phyloP scores from a whole-genome alignment of 2,888 invertebrate species.

The Hymenopus coronatus region DNA sequence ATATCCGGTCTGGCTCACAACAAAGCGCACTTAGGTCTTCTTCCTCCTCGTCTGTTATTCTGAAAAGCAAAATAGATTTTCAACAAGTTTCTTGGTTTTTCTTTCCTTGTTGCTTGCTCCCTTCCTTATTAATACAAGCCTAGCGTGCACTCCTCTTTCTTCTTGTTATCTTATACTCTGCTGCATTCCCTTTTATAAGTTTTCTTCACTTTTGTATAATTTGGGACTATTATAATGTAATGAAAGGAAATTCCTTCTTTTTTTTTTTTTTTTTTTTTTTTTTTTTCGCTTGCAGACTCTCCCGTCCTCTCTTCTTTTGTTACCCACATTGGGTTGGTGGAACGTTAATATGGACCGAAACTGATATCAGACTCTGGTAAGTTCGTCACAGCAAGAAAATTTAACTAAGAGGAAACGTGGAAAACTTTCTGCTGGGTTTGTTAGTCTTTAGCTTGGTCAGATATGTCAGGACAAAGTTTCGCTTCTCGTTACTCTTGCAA shows the following conservation, averaged over 20 bases:
- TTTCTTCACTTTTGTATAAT: conserved; percentile 17
- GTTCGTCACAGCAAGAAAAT: not conserved
- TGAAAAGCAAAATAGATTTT: conserved; percentile 17
- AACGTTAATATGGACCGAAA: conserved; percentile 9
- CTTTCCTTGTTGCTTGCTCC: not conserved
- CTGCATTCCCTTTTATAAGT: conserved; percentile 15
- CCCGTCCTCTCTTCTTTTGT: not conserved
- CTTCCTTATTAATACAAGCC: conserved; percentile 16
- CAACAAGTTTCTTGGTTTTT: conserved; percentile 6
- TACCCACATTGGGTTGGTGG: not conserved
- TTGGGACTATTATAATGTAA: conserved; percentile 18
- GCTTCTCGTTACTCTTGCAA: not conserved
- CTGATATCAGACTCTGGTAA: not conserved
- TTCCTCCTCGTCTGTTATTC: not conserved
- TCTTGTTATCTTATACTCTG: conserved; percentile 9
- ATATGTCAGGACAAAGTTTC: not conserved
- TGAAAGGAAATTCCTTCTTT: conserved; percentile 12
- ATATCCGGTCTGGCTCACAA: not conserved
- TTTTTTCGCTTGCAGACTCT: not conserved
- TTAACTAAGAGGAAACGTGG: not conserved
- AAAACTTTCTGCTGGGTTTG: not conserved
- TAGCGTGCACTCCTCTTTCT: not conserved
- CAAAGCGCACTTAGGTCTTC: conserved; percentile 1
- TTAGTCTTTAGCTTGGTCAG: not conserved
- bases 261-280: not conserved